Evolutionary conservation across 2,888 invertebrate genomes (phyloP).

Genomic region (Elmis aenea): DNA sequence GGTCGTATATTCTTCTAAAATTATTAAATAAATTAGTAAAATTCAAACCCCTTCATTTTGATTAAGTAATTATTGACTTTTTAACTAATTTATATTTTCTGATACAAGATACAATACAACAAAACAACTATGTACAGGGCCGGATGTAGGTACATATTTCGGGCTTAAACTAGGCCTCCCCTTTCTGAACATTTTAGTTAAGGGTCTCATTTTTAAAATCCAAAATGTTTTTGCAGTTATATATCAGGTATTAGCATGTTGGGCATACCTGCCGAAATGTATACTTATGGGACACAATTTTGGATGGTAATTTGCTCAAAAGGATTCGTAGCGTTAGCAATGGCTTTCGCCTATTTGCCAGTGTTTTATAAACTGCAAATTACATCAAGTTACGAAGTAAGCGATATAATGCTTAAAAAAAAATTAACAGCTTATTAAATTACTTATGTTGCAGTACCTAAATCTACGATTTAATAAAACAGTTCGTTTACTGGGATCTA

Average conservation of each 20-base stretch:
- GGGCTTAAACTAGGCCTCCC: too few relatives aligned
- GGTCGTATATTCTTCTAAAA: too few relatives aligned
- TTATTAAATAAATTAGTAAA: too few relatives aligned
- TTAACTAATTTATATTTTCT: too few relatives aligned
- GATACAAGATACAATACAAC: too few relatives aligned
- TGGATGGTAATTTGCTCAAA: constrained; percentile 63
- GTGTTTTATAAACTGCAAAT: constrained; percentile 71
- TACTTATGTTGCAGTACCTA: constrained; percentile 56
- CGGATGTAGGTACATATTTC: too few relatives aligned
- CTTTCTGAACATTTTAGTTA: too few relatives aligned
- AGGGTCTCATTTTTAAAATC: not conserved
- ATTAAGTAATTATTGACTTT: too few relatives aligned
- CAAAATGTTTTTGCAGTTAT: constrained; percentile 58
- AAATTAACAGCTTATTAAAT: constrained; percentile 4
- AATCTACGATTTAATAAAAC: constrained; percentile 62
- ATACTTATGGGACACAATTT: constrained; percentile 68
- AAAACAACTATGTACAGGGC: too few relatives aligned
- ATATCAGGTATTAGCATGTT: constrained; percentile 69
- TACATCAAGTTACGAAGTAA: constrained; percentile 71
- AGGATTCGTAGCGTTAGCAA: constrained; percentile 61
- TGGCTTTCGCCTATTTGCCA: constrained; percentile 59
- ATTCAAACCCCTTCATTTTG: too few relatives aligned
- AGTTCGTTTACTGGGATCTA: constrained; percentile 63
- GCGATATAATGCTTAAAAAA: constrained; percentile 12
- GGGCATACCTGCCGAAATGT: constrained; percentile 72